Base-by-base conservation (phyloP, 1,140 invertebrate genomes). In the Homarus americanus region DNA sequence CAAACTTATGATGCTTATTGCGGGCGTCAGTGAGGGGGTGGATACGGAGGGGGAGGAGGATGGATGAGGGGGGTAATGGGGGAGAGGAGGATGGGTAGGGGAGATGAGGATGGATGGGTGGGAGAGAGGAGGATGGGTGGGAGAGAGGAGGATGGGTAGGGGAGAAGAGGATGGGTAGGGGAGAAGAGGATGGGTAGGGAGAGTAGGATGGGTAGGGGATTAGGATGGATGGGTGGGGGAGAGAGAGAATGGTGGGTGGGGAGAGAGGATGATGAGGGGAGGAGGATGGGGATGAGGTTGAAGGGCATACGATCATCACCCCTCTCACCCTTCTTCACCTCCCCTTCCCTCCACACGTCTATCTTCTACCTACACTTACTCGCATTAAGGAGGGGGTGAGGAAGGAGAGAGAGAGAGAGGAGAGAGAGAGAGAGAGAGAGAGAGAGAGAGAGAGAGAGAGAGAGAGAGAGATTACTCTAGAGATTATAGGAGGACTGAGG, bases 1-100 rank as follows among this genome's bases (percentile, higher is more conserved):
- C 79, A 82, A 82, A 89, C 87, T 89, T 89, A 89, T 82, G 87
- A 89, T 89, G 79, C 87, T 89, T 89, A 89, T 89, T 89, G 87
- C 87, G 58, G 79, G 36, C 87, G 87, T 89, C 87, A 89, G 69
- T 89, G 87, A 41, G 66, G 76, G 76, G 24, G 76, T n/a, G 66
- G 75, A 63, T 41, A 69, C 41, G 75, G 75, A 10, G 28, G 41
- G 79, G 53, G 63, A 36, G 41, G 63, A 34, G 53, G 53, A 28
- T 15, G 36, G 53, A n/a, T n/a, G 76, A 53, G 24, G 76, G n/a
- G 66, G 75, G 58, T 41, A 69, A 36, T 44, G 75, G n/a, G 28
- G 41, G 79, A 32, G 63, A 36, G 41, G 63, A 34, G 53, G 53
- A 28, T 15, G 36, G 53, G 79, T n/a, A n/a, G n/a, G n/a, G n/a